Conservation (phyloP, 2,113 vertebrate species). For the Eulemur rufifrons region DNA sequence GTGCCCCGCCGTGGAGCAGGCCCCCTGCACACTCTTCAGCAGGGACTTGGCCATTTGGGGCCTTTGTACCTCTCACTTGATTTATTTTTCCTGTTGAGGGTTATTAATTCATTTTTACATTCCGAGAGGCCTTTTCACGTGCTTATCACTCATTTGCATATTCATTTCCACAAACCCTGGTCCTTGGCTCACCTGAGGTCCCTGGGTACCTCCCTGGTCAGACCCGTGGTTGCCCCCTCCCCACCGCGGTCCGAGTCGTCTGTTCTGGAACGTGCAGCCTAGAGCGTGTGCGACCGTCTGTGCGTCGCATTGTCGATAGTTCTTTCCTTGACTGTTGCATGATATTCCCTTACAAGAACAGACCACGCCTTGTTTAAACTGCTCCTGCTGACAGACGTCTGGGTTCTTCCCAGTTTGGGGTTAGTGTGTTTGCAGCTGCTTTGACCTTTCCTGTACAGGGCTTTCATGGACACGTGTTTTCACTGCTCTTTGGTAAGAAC, state of each 20-base stretch:
- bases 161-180: not conserved
- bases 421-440: not conserved
- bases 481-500: not conserved
- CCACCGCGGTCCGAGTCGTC: no score
- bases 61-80: fast-evolving
- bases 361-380: fast-evolving
- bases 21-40: not conserved
- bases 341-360: not conserved
- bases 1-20: not conserved
- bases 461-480: not conserved
- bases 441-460: fast-evolving
- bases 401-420: not conserved
- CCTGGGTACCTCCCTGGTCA: not conserved
- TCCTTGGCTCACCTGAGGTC: no score
- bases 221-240: no score
- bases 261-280: not conserved
- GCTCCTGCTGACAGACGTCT: fast-evolving
- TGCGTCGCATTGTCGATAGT: not conserved
- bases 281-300: not conserved
- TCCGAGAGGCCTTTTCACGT: fast-evolving
- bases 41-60: not conserved
- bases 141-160: fast-evolving
- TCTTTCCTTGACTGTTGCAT: not conserved
- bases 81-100: not conserved
- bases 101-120: no score